A percentile compares a stretch with the other conserved stretches of the same genome.
These are phyloP conservation scores for Nephila pilipes DNA, from an alignment of 1,140 invertebrate species.

Conservation along the genomic window DNA sequence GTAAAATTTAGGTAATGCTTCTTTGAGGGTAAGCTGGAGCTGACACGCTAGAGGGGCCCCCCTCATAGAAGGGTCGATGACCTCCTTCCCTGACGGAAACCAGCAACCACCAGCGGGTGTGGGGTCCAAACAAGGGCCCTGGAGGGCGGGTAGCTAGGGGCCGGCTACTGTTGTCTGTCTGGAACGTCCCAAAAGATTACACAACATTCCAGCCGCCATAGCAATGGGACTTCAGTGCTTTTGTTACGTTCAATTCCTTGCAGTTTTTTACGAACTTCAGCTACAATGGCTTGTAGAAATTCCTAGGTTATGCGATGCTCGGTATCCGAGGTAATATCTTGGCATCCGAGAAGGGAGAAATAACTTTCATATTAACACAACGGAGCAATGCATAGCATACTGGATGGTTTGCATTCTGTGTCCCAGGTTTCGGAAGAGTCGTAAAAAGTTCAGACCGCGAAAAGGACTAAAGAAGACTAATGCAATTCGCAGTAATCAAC, in stretches of 20 bases:
- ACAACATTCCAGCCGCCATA: constrained; percentile 59
- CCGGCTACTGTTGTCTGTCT: constrained; percentile 28
- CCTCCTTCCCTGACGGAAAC: constrained; percentile 57
- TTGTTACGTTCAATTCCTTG: constrained; percentile 39
- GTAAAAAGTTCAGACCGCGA: neutral
- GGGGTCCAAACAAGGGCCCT: constrained; percentile 55
- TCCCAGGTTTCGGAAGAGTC: neutral
- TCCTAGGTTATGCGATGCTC: constrained; percentile 26
- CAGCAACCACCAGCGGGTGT: constrained; percentile 63
- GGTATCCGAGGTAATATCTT: constrained; percentile 59
- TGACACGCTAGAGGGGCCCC: constrained; percentile 58
- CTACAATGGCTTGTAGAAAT: constrained; percentile 70
- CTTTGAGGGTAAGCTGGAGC: constrained; percentile 46
- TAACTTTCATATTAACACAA: constrained; percentile 60
- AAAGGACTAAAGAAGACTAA: constrained; percentile 15
- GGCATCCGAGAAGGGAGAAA: constrained; percentile 43
- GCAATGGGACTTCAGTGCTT: neutral
- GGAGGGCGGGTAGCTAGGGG: neutral
- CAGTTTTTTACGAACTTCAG: constrained; percentile 58
- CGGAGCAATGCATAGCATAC: neutral
- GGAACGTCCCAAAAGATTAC: constrained; percentile 65
- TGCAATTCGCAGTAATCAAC: neutral
- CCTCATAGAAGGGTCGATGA: constrained; percentile 58
- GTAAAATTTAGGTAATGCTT: constrained; percentile 71
- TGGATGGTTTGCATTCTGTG: constrained; percentile 35